phyloP scores from a whole-genome alignment of 2,888 invertebrate species.

The Chirona hameri region DNA sequence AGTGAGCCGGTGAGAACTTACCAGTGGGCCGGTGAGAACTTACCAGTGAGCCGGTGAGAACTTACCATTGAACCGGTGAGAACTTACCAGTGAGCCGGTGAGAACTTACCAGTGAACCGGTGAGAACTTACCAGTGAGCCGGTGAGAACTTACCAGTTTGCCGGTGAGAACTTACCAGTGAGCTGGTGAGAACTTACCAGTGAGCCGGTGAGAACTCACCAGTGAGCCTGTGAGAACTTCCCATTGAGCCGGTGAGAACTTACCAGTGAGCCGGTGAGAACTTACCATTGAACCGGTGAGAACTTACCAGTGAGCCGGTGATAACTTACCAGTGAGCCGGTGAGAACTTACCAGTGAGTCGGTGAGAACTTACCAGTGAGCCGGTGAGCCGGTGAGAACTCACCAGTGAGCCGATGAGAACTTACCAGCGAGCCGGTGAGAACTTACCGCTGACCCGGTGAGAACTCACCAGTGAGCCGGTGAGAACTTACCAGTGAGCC shows the following conservation, averaged over 20 bases:
- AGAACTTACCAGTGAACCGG: neutral
- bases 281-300: too few relatives aligned
- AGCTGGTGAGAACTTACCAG: too few relatives aligned
- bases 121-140: neutral
- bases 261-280: neutral
- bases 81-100: neutral
- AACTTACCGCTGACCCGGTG: neutral
- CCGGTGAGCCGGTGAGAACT: neutral
- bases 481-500: neutral
- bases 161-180: too few relatives aligned
- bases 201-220: neutral
- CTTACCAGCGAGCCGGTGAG: neutral
- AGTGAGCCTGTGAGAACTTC: too few relatives aligned
- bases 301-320: too few relatives aligned
- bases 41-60: too few relatives aligned
- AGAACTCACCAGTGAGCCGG: neutral
- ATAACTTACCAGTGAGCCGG: neutral
- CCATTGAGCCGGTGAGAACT: neutral
- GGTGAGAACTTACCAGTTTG: neutral
- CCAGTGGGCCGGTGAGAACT: neutral
- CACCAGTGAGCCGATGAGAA: neutral
- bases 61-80: neutral
- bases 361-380: neutral
- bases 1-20: neutral
- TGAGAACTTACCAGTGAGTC: neutral